Evolutionary conservation across 2,113 vertebrate species (phyloP).

Genomic region (Eurypyga helias): DNA sequence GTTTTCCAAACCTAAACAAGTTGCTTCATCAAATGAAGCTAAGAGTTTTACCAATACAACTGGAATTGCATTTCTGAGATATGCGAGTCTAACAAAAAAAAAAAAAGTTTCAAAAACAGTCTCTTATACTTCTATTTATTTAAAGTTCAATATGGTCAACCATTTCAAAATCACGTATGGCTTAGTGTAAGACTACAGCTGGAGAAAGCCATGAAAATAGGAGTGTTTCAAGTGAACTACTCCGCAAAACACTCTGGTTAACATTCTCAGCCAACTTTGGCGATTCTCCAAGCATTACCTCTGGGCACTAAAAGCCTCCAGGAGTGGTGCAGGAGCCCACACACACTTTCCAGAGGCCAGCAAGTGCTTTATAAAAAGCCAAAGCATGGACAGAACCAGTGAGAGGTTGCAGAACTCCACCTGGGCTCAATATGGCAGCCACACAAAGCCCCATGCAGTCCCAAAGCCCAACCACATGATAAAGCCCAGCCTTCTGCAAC

Average conservation of each 20-base stretch:
- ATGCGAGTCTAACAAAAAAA: background rate
- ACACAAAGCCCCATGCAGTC: rapidly evolving
- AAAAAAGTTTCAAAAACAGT: background rate
- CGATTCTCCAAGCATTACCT: background rate
- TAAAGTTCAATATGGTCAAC: background rate
- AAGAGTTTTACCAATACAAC: background rate
- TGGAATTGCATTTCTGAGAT: background rate
- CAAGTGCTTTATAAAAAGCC: background rate
- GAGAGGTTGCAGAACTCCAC: background rate
- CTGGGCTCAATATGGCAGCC: rapidly evolving
- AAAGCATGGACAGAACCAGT: rapidly evolving
- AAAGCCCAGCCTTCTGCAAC: background rate
- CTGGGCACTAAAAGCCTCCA: background rate
- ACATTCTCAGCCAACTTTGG: background rate
- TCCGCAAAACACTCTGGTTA: background rate
- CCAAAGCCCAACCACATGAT: background rate
- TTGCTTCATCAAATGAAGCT: background rate
- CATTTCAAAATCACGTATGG: background rate
- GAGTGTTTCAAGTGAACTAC: background rate
- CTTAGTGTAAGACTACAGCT: background rate
- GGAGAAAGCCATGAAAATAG: background rate
- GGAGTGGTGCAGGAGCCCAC: background rate
- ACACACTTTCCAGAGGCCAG: rapidly evolving
- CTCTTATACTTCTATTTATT: background rate
- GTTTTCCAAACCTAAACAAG: background rate